Evolutionary conservation across 2,888 invertebrate species (phyloP), one percentile per base, ranked within the genome.

Genomic region (Colostygia pectinataria): DNA sequence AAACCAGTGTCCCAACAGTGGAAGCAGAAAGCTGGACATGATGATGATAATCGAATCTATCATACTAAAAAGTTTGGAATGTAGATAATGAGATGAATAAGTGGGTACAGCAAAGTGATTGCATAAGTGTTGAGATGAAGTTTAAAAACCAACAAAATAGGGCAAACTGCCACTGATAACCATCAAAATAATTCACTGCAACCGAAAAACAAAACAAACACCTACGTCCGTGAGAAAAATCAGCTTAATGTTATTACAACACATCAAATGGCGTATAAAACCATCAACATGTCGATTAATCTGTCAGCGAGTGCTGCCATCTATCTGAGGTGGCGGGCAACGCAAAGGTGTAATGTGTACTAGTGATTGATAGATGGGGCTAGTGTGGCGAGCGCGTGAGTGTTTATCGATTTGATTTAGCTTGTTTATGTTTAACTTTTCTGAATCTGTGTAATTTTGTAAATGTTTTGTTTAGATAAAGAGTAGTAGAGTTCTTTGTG

Each of bases 361-460:
- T 67, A 83, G 55, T 77, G 87, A 88, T 67, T 77, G 88, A 88
- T 68, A 88, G 88, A 88, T 86, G 87, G 86, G 82, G 86, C 51
- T 68, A 57, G 66, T 55, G 63, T 66, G 66, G 77, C 14, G 33
- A 70, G 59, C 56, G 74, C 75, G 74, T 72, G 67, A 62, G 63
- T 63, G 64, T 51, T 57, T 62, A n/a, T n/a, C n/a, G n/a, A n/a
- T 67, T 75, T 71, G 71, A 68, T 69, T 68, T 70, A 74, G 62
- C 55, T 33, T 74, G 73, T 74, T 72, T 74, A 70, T 55, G 54
- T 56, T 61, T 58, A 61, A 71, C 66, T 63, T 58, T 58, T 57
- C 53, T 54, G 44, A 42, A 34, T 39, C 34, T 53, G 54, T 58
- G 45, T 57, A 56, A 53, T 55, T 56, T 42, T 38, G 43, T 36